These are phyloP conservation scores for Aramus guarauna DNA, from an alignment of 2,113 vertebrate genomes.

Conservation along the genomic window DNA sequence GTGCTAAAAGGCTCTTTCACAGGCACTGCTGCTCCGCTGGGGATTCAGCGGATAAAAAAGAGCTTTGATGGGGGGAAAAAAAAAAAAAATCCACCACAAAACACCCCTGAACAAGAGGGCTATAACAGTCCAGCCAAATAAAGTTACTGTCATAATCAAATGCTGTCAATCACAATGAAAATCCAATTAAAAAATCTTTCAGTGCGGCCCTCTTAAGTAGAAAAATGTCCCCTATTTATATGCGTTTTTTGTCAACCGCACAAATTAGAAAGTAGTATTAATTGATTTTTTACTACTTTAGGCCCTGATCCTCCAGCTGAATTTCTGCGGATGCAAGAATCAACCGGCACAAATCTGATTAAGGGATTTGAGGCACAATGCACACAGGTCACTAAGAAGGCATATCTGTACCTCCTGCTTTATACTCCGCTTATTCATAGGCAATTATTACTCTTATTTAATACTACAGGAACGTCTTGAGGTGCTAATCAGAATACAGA, in stretches of 20 bases:
- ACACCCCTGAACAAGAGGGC: constrained; percentile 54
- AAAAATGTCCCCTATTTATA: constrained; percentile 71
- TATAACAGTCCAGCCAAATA: constrained; percentile 79
- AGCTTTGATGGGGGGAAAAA: constrained; percentile 45
- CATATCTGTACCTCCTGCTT: constrained; percentile 36
- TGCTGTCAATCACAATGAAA: constrained; percentile 84
- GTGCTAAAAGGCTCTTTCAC: constrained; percentile 93
- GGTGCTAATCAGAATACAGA: neutral
- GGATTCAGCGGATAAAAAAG: constrained; percentile 69
- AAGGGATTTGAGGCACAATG: constrained; percentile 35
- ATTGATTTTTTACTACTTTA: constrained; percentile 61
- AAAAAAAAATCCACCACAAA: too few relatives aligned
- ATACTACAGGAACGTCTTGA: constrained; percentile 6
- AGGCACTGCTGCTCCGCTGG: constrained; percentile 80
- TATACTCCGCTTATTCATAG: constrained; percentile 35
- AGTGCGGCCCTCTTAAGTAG: constrained; percentile 71
- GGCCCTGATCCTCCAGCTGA: constrained; percentile 38
- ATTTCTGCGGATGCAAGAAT: constrained; percentile 18
- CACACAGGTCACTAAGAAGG: constrained; percentile 40
- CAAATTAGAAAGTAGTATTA: constrained; percentile 68
- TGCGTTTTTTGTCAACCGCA: constrained; percentile 37
- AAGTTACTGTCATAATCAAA: constrained; percentile 80
- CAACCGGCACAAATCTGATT: constrained; percentile 49
- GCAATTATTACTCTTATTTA: constrained; percentile 62
- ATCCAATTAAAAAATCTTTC: constrained; percentile 78